Evolutionary conservation across 1,140 invertebrate genomes (phyloP).

Genomic region (Drosophila arizonae): DNA sequence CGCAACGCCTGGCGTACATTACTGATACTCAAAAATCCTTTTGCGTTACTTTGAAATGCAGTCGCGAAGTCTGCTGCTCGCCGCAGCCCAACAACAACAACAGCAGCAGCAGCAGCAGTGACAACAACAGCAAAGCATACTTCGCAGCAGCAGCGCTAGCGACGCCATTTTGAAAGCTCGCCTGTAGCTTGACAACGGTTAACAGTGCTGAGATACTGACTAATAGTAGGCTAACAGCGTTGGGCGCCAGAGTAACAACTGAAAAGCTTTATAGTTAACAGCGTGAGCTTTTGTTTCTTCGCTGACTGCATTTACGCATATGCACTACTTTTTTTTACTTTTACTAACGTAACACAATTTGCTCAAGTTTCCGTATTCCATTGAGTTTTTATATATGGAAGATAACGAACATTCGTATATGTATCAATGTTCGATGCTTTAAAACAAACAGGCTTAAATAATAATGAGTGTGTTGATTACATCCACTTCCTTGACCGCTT

Average conservation of each 20-base stretch:
- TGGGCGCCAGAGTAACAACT: not conserved
- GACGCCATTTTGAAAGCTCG: constrained; percentile 58
- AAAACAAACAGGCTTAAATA: constrained; percentile 54
- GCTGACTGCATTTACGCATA: constrained; percentile 38
- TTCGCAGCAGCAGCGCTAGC: constrained; percentile 1
- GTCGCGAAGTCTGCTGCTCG: constrained; percentile 67
- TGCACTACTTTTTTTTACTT: constrained; percentile 39
- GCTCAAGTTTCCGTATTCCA: constrained; percentile 65
- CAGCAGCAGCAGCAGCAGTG: constrained; percentile 24
- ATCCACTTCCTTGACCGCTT: constrained; percentile 39
- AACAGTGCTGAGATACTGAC: not conserved
- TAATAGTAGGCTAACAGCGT: constrained; percentile 27
- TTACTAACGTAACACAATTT: constrained; percentile 64
- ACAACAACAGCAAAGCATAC: not conserved
- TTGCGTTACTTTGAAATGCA: constrained; percentile 82
- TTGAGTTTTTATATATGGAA: constrained; percentile 25
- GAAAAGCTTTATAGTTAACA: constrained; percentile 52
- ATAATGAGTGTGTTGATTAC: constrained; percentile 51
- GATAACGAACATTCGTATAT: constrained; percentile 16
- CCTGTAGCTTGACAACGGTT: constrained; percentile 14
- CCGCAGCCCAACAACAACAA: constrained; percentile 55
- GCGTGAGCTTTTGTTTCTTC: constrained; percentile 40
- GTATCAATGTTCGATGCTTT: constrained; percentile 17
- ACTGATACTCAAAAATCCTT: constrained; percentile 82
- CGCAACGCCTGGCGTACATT: constrained; percentile 76